Evolutionary conservation across 2,888 invertebrate species (phyloP).

Genomic region (Neoitamus cyanurus): DNA sequence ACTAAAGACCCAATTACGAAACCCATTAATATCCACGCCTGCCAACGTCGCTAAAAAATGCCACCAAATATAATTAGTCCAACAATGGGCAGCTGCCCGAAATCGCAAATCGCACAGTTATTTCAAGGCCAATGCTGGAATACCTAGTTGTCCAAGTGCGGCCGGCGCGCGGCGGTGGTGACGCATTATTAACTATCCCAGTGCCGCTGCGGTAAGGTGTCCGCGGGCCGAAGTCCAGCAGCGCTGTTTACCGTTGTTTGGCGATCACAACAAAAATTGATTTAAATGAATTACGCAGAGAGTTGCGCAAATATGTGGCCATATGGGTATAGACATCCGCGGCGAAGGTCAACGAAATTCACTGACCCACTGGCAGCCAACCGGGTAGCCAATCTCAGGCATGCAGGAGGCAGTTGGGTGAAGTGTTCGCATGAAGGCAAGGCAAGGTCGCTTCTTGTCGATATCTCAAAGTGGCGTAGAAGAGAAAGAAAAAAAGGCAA

Average conservation of each 20-base stretch:
- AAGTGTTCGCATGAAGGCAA: background rate
- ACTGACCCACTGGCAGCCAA: background rate
- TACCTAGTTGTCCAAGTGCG: background rate
- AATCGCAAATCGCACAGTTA: background rate
- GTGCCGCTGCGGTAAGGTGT: background rate
- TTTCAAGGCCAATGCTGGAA: background rate
- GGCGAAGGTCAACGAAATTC: conserved; percentile 5
- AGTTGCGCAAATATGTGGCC: conserved; percentile 14
- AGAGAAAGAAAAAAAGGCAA: background rate
- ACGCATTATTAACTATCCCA: background rate
- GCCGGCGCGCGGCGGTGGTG: background rate
- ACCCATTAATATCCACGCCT: background rate
- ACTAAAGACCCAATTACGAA: background rate
- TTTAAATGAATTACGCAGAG: conserved; percentile 7
- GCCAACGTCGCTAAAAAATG: background rate
- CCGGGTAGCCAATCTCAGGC: background rate
- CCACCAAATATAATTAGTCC: conserved; percentile 21
- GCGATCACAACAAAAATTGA: conserved; percentile 12
- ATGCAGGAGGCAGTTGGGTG: background rate
- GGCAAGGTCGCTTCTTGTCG: background rate
- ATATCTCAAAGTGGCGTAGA: background rate
- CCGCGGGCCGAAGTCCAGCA: background rate
- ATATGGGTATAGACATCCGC: background rate
- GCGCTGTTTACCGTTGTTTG: background rate
- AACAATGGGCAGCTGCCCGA: background rate